Conservation (phyloP, 2,888 invertebrate genomes). For the Exephanes ischioxanthus region DNA sequence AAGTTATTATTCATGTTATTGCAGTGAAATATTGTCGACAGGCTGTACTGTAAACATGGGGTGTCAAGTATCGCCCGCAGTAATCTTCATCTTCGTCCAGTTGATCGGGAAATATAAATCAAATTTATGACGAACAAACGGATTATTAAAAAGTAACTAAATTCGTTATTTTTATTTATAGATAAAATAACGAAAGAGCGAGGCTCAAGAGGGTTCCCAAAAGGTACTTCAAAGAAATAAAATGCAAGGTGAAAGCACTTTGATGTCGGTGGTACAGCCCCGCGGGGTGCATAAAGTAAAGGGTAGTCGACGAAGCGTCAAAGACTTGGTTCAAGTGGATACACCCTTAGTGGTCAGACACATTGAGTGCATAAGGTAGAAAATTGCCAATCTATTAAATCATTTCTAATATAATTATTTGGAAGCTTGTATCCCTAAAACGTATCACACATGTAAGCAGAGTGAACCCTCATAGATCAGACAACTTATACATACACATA, state of each 20-base stretch:
- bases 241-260: background rate
- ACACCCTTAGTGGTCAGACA: conserved; percentile 12
- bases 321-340: background rate
- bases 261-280: background rate
- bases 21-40: background rate
- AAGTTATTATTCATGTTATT: background rate
- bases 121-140: background rate
- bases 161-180: background rate
- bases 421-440: no score
- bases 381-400: background rate
- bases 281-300: background rate
- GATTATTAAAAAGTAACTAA: no score
- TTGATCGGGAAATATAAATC: background rate
- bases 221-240: background rate
- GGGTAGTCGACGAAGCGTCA: background rate
- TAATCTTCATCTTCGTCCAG: background rate
- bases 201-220: background rate
- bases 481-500: no score
- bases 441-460: no score
- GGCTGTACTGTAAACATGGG: background rate
- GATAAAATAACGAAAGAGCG: background rate
- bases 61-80: background rate
- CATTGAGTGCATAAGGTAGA: background rate
- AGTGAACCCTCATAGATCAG: no score
- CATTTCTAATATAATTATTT: no score